Evolutionary conservation across 2,888 invertebrate genomes (phyloP), one percentile per base, ranked within the genome.

Genomic region (Hyposoter didymator): DNA sequence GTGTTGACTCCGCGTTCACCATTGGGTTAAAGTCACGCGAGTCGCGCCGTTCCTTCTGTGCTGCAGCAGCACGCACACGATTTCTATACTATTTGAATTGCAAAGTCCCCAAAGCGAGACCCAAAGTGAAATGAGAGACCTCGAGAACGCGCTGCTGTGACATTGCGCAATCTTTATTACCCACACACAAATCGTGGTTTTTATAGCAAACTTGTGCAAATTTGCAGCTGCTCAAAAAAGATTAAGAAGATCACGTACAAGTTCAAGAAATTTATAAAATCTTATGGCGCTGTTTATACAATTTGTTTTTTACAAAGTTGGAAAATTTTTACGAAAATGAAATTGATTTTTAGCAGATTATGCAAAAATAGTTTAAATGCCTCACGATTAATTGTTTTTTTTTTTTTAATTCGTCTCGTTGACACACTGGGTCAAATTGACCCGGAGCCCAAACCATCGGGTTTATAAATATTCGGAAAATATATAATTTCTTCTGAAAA

Each of bases 31-130:
- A 78, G 82, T 69, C 84, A 74, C 78, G 84, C 66, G 75, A 66
- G 69, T 76, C 69, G 35, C 69, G 35, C 49, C 6, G 49, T 17
- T 55, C 12, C 14, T 28, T 12, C 28, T 55, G 4, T 28, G 22
- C 45, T 59, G 64, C 78, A 74, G 22, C 45, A 67, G 64, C 78
- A 74, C 78, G 73, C 73, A 74, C 82, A 74, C 82, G 82, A 74
- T 84, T 84, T 84, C 84, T 84, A 82, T 69, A 81, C 78, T 82
- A 84, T 84, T 84, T 82, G 82, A 69, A 82, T 84, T 84, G 84
- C 84, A 69, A 82, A 84, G 81, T 84, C 67, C 62, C 59, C 70
- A 32, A 84, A 78, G 69, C 76, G 81, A 59, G 81, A 81, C 62
- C 59, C 70, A 32, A 84, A 78, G 69, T 81, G 81, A 59, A 84